Evolutionary conservation across 2,797 vertebrate genomes (phyloP).

Genomic region (Cuculus canorus): DNA sequence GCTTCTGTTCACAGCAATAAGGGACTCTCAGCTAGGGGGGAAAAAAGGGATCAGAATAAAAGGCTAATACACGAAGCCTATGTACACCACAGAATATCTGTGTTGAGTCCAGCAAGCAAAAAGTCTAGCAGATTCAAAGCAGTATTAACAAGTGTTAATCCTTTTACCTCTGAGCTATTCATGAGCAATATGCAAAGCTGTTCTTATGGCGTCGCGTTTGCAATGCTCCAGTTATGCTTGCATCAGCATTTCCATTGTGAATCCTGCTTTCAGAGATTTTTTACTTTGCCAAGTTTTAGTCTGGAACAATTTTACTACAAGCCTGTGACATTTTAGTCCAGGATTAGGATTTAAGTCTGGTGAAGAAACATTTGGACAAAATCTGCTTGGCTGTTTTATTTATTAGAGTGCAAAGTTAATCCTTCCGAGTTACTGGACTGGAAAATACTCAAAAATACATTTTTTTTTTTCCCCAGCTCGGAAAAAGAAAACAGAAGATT

Average conservation of each 20-base stretch:
- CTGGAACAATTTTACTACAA: conserved; percentile 65
- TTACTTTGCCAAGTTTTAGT: conserved; percentile 63
- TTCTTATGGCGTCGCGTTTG: conserved; percentile 56
- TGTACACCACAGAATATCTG: conserved; percentile 33
- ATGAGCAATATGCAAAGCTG: conserved; percentile 70
- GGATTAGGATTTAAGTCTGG: conserved; percentile 62
- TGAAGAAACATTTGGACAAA: conserved; percentile 67
- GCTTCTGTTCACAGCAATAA: conserved; percentile 48
- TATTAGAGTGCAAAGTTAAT: conserved; percentile 59
- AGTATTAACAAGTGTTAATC: conserved; percentile 69
- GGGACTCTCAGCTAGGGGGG: not conserved
- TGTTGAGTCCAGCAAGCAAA: conserved; percentile 61
- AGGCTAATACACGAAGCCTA: conserved; percentile 16
- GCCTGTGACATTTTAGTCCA: conserved; percentile 62
- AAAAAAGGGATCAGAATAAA: conserved; percentile 27
- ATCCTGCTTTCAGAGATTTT: conserved; percentile 61
- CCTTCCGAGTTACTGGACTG: conserved; percentile 31
- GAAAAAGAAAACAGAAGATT: not conserved
- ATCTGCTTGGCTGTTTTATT: conserved; percentile 65
- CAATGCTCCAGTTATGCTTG: conserved; percentile 66
- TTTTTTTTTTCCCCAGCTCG: not conserved
- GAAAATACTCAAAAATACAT: conserved; percentile 8
- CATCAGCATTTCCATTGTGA: conserved; percentile 71
- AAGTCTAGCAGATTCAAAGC: conserved; percentile 62
- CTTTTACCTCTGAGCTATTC: conserved; percentile 73